A percentile compares a stretch with the other conserved stretches of the same genome.
phyloP scores from a whole-genome alignment of 1,140 invertebrate species.

The Megathymus violae region DNA sequence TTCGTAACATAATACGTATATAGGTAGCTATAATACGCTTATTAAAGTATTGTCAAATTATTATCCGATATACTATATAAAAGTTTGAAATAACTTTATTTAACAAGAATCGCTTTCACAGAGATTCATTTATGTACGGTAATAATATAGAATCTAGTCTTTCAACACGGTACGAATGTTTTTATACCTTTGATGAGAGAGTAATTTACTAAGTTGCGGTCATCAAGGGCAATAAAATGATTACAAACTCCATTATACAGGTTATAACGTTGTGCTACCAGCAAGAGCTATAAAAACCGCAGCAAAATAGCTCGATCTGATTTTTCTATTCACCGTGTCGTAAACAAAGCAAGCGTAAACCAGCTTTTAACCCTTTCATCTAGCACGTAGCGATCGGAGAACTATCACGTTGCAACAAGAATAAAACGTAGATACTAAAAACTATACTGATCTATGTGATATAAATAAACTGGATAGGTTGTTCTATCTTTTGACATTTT shows the following conservation, averaged over 20 bases:
- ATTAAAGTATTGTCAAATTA: no score
- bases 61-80: no score
- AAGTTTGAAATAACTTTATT: no score
- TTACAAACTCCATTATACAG: slow-evolving; percentile 13
- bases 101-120: no score
- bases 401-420: slow-evolving; percentile 32
- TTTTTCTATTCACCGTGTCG: slow-evolving; percentile 25
- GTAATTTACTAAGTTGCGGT: not conserved
- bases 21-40: no score
- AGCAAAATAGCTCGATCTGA: slow-evolving; percentile 21
- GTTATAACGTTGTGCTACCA: slow-evolving; percentile 9
- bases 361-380: slow-evolving; percentile 25
- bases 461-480: slow-evolving; percentile 13
- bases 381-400: slow-evolving; percentile 32
- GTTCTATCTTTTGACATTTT: no score
- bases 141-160: not conserved
- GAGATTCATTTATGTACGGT: not conserved
- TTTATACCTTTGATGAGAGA: slow-evolving; percentile 1
- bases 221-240: not conserved
- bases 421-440: slow-evolving; percentile 29
- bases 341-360: slow-evolving; percentile 26
- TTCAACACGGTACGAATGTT: not conserved
- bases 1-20: no score
- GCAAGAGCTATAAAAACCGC: slow-evolving; percentile 12
- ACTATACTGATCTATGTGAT: slow-evolving; percentile 1